Base-by-base conservation (phyloP, 2,113 vertebrate genomes). In the Varanus salvator region DNA sequence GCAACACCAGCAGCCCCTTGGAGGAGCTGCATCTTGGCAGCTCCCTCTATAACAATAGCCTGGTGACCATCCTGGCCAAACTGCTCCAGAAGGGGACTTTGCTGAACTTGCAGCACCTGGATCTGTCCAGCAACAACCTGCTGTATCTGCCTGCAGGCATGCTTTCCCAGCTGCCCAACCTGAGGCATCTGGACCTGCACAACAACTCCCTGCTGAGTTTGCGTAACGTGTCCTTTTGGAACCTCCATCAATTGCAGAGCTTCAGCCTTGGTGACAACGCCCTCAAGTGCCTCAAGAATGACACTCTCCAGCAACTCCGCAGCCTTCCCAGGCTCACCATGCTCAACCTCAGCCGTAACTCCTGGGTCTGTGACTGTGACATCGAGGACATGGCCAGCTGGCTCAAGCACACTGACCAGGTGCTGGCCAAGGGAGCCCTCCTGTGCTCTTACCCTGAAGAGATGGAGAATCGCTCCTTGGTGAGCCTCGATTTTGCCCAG, bases 341-440 rank as follows among this genome's bases (percentile, higher is more conserved):
- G 44, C 77, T 99, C 71, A 89, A 85, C 50, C 95, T 99, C 87
- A 93, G 95, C 50, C 97, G 76, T 90, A 99, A 99, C 89, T 90
- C 97, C 27, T 99, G 99, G 98, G 96, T 95, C 85, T 99, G 99
- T 7, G 97, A 99, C 96, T 99, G 99, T 60, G 87, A 95, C 80
- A 93, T 97, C 0, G 97, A 98, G 77, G 98, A 98, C 89, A 95
- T 98, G 95, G 87, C 98, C 92, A n/a, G 69, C 34, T 99, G 99
- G 99, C 97, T 99, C 77, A 97, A 96, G 91, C 97, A 97, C 87
- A 95, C 97, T 0, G 95, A 98, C 11, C 88, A 96, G 87, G 97
- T 98, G 14, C 90, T 94, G 6, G 88, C 86, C 76, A 95, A 90
- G 84, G 95, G 95, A 71, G 93, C 97, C 71, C 95, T 99, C 94